Evolutionary conservation across 2,888 invertebrate genomes (phyloP), one percentile per base, ranked within the genome.

Genomic region (Drosophila setosimentum): DNA sequence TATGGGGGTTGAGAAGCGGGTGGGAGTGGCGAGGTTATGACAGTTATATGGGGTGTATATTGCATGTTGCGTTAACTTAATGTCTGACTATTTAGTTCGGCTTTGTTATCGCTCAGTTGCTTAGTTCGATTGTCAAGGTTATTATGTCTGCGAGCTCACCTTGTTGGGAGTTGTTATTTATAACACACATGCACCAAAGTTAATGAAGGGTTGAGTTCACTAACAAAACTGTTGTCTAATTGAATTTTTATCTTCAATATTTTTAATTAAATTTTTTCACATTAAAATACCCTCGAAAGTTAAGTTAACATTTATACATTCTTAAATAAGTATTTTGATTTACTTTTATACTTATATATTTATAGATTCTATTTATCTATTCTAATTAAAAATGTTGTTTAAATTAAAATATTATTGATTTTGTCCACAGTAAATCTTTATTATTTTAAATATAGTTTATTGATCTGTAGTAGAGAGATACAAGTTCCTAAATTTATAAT

Each of bases 41-140:
- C 29, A 32, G 35, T 50, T 74, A 51, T 45, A 49, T 42, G 45
- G 64, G 69, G 64, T 69, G 78, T 78, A 78, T 76, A 73, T 79
- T 72, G 74, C 78, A 80, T 77, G 80, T 74, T 80, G 81, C 67
- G 63, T 83, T 77, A 69, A 59, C 76, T 67, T 73, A 76, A 78
- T 72, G 67, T 73, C 67, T 71, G 61, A 61, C 54, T 83, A 57
- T 76, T 84, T 75, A 37, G 37, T 29, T 55, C 1, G 60, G 42
- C 58, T 78, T 64, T 76, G 66, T 82, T 69, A 75, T 62, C 71
- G 72, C 62, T 68, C 61, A 65, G 40, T 45, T 40, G 64, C 66
- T 73, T 59, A 16, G 77, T 77, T 78, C 78, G 80, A 86, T 72
- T 80, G 85, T 55, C 85, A 86, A 89, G 85, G 85, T 87, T 89